Base-by-base conservation (phyloP, 2,797 vertebrate species). In the Lagorchestes hirsutus region DNA sequence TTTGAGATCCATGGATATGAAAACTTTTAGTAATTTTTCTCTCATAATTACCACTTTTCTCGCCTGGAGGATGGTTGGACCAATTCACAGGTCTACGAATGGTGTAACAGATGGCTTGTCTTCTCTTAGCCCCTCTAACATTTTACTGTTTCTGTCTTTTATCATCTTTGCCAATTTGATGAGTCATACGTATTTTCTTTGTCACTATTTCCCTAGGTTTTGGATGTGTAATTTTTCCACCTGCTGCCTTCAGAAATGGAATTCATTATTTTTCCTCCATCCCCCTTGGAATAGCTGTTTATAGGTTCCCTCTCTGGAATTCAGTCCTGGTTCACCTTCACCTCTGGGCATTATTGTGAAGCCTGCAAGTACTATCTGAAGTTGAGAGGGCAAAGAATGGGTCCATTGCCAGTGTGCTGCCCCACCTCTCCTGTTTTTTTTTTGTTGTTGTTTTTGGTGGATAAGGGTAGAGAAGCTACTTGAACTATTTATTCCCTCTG, bases 371-470 rank as follows among this genome's bases (percentile, higher is more conserved):
- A n/a, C 34, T 16, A 74, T 74, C 5, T 40, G 62, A 74, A 18
- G 14, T 40, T 74, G 62, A 74, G 34, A 40, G 16, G 62, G 14
- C 14, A n/a, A 5, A 40, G 34, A 67, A 67, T n/a, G 14, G 62
- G 34, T 67, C 13, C 34, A n/a, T 67, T 67, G 34, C 62, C 62
- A 6, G 62, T 4, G 59, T 67, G 34, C 31, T n/a, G 3, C 34
- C 31, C 12, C 14, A 4, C 8, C 57, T 11, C 27, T 28, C 28
- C 27, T 5, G 6, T 1, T 1, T 22, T 5, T 0, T 58, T 55
- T 55, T 55, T 1, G 9, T 58, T 46, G 46, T 46, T 46, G 2
- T 28, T 58, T 67, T 67, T 67, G 13, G 34, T 67, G 13, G 62
- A 14, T 34, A 67, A 6, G 5, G 31, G 31, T 67, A 12, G 62